phyloP scores from a whole-genome alignment of 2,797 vertebrate species.

The Gallinago stenura region DNA sequence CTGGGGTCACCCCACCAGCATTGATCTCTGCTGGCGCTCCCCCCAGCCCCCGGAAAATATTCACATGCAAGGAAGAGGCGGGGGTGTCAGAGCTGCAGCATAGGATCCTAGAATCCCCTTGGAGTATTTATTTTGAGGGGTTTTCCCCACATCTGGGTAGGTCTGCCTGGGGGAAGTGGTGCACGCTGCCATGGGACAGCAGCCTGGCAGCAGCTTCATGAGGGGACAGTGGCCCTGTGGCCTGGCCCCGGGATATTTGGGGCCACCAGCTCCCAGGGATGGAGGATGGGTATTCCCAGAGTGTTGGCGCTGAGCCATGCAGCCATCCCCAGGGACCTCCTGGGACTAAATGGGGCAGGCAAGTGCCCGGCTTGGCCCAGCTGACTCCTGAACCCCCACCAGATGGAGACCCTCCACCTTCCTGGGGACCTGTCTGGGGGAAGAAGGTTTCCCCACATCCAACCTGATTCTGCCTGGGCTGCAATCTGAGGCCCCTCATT shows the following conservation, averaged over 20 bases:
- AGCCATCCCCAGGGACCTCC: background rate
- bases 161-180: rapidly evolving
- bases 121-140: background rate
- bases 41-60: background rate
- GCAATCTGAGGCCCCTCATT: rapidly evolving
- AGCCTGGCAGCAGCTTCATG: background rate
- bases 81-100: background rate
- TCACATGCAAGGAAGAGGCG: background rate
- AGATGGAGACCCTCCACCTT: background rate
- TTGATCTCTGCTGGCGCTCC: no score
- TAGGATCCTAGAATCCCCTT: background rate
- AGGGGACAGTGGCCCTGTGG: rapidly evolving
- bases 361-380: background rate
- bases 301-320: background rate
- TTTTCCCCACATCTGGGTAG: background rate
- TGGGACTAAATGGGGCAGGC: background rate
- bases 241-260: background rate
- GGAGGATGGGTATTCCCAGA: background rate
- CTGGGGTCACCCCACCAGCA: background rate
- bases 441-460: background rate
- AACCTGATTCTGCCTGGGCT: rapidly evolving
- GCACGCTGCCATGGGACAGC: rapidly evolving
- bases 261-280: background rate
- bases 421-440: no score
- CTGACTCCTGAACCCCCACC: background rate